Percentiles rank a stretch among this genome's conserved stretches.
Conservation (phyloP, 2,888 invertebrate species). For the Acronicta leporina region DNA sequence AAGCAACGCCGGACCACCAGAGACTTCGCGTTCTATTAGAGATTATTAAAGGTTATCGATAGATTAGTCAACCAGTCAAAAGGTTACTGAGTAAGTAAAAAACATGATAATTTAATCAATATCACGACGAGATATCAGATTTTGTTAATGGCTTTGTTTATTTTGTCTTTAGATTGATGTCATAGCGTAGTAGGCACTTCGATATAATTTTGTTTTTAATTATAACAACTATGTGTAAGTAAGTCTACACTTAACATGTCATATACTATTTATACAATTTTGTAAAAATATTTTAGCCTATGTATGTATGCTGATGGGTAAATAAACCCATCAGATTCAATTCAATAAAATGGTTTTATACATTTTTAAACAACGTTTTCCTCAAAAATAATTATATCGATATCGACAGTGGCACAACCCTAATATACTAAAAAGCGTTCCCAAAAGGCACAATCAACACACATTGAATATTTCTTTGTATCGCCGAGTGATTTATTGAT, state of each 20-base stretch:
- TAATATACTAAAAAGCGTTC: slow-evolving; percentile 82
- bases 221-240: too few relatives aligned
- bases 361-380: neutral
- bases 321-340: too few relatives aligned
- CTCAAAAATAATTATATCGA: slow-evolving; percentile 50
- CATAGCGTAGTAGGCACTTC: slow-evolving; percentile 7
- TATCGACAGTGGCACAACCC: slow-evolving; percentile 64
- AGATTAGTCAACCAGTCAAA: slow-evolving; percentile 50
- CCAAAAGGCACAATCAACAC: slow-evolving; percentile 88
- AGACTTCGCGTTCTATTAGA: slow-evolving; percentile 67
- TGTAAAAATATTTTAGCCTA: too few relatives aligned
- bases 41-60: slow-evolving; percentile 60
- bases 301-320: too few relatives aligned
- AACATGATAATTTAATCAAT: slow-evolving; percentile 39
- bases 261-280: too few relatives aligned
- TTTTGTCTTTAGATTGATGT: slow-evolving; percentile 25
- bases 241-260: too few relatives aligned
- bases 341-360: too few relatives aligned
- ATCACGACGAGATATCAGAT: slow-evolving; percentile 20
- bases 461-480: slow-evolving; percentile 87
- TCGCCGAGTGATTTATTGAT: slow-evolving; percentile 88
- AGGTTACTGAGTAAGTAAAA: slow-evolving; percentile 47
- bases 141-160: slow-evolving; percentile 47
- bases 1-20: slow-evolving; percentile 85
- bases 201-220: slow-evolving; percentile 1